Base-by-base conservation (phyloP, 2,888 invertebrate species). In the Cheilosia pagana region DNA sequence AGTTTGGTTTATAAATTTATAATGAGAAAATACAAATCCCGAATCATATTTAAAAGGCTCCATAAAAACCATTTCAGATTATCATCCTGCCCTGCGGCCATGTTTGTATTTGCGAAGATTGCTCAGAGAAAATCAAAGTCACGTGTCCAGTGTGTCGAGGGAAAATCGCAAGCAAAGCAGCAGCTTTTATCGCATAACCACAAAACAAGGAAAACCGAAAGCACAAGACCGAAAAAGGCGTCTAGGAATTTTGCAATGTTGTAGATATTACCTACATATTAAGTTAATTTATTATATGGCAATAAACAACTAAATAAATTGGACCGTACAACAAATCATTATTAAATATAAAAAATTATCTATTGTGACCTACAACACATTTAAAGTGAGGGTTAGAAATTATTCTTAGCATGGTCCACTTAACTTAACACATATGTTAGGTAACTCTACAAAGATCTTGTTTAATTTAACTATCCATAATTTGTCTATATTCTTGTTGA, bases 11-110 rank as follows among this genome's bases (percentile, higher is more conserved):
- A 28, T 28, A 1, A 6, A 7, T 28, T 28, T 28, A 1, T 6
- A 7, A 28, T 28, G 5, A 28, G 28, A 7, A 28, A 28, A 28
- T 28, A 28, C 7, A 25, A 31, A 31, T 8, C 10, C 10, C 2
- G 31, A 10, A 10, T 31, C 10, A 31, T 10, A 10, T 31, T 35
- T 35, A 1, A 12, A 35, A 35, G 12, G 3, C 31, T 35, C 12
- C 31, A 12, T 35, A 10, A 7, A 6, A n/a, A 7, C 3, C 16
- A 3, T 68, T 60, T 87, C 91, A 95, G 95, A 95, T 97, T 48
- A 96, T 98, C 88, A 92, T 98, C 68, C 91, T 98, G 82, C 96
- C 97, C 0, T 98, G 98, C 91, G 98, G 98, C 0, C 98, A 98
- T 90, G 96, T 98, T 6, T 97, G 97, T 88, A 92, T 98, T 31